Evolutionary conservation across 2,888 invertebrate genomes (phyloP), one percentile per base, ranked within the genome.

Genomic region (Cryptus armator): DNA sequence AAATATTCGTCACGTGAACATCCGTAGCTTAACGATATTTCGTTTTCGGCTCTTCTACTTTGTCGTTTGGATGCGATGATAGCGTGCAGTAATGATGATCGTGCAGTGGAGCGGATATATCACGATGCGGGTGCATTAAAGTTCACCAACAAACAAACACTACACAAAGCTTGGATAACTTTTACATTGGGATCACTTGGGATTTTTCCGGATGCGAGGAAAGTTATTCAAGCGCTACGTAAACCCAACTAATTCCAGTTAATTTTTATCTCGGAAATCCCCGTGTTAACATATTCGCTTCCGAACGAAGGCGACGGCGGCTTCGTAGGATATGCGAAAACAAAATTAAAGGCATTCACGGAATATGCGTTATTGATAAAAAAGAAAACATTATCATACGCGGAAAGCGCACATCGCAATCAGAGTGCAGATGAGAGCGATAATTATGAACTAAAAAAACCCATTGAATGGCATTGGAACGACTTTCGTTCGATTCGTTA

Each of bases 1-100:
- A 48, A 75, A 76, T 48, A 59, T 79, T 83, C 53, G 59, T 62
- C 59, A 32, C 2, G 14, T 62, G 2, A 62, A n/a, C 48, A 24
- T 48, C 48, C 14, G 48, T 2, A 48, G 48, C 12, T 12, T 62
- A 32, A 46, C 70, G 16, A 70, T 56, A 59, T 59, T 43, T 72
- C 46, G 24, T 16, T 59, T 46, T 68, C 4, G n/a, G 5, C 29
- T 62, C n/a, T 14, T 62, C 32, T 62, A 62, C 59, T 29, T 59
- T 32, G 37, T 29, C 10, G 19, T 56, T n/a, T 44, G 43, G 51
- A 51, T 56, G 19, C 19, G 29, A 68, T 44, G 44, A 68, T 68
- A 24, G 2, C 43, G 72, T 72, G 37, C 53, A 59, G 37, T 14
- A 19, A 32, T 24, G 59, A 43, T 53, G 16, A 14, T n/a, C n/a